phyloP scores from a whole-genome alignment of 1,140 invertebrate species.

The Dendroctonus valens region DNA sequence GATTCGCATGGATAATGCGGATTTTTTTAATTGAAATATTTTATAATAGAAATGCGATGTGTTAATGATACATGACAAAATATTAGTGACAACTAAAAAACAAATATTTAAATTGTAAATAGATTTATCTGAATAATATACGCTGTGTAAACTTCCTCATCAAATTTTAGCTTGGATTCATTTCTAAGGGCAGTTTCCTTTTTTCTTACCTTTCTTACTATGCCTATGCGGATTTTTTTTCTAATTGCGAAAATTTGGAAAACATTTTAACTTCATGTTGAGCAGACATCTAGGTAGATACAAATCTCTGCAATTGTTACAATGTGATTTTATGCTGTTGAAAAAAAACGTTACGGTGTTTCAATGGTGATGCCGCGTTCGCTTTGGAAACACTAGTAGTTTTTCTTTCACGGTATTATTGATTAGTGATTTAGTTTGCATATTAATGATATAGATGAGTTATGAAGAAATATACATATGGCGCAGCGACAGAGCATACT shows the following conservation, averaged over 20 bases:
- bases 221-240: no score
- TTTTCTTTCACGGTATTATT: slow-evolving; percentile 9
- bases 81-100: no score
- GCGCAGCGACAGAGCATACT: slow-evolving; percentile 40
- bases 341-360: slow-evolving; percentile 2
- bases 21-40: no score
- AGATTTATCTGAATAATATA: not conserved
- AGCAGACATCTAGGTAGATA: slow-evolving; percentile 37
- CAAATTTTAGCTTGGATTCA: not conserved
- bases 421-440: slow-evolving; percentile 18
- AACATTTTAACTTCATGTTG: slow-evolving; percentile 3
- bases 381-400: slow-evolving; percentile 3
- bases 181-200: no score
- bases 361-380: not conserved
- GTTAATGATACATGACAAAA: no score
- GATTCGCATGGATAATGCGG: no score
- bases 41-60: no score
- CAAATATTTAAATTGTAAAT: not conserved
- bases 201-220: no score
- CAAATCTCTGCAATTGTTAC: slow-evolving; percentile 27
- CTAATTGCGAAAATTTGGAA: no score
- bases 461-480: slow-evolving; percentile 37
- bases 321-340: slow-evolving; percentile 4
- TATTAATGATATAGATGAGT: slow-evolving; percentile 24
- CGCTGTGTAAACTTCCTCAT: not conserved